A percentile compares a stretch with the other conserved stretches of the same genome.
Conservation (phyloP, 1,140 invertebrate species). For the Ostrea denselamellosa region DNA sequence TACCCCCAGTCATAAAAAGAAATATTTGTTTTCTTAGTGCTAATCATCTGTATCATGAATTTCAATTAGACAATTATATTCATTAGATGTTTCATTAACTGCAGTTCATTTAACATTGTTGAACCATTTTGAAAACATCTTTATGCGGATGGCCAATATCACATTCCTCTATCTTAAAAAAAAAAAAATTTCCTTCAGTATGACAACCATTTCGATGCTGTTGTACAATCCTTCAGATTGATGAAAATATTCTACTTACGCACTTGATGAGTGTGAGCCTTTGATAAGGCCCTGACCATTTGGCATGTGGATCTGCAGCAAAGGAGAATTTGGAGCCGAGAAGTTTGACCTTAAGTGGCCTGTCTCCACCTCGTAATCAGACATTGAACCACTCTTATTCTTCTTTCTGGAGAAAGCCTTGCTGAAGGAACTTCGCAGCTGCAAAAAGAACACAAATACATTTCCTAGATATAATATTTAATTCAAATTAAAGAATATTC, state of each 20-base stretch:
- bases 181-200: not conserved
- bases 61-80: not conserved
- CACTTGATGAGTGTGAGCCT: conserved; percentile 80
- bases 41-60: not conserved
- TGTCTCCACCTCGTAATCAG: conserved; percentile 82
- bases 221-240: not conserved
- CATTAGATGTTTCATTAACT: not conserved
- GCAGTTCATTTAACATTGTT: not conserved
- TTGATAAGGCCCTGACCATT: conserved; percentile 75
- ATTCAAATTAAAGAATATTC: too few relatives aligned
- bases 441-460: conserved; percentile 57
- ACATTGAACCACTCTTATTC: conserved; percentile 83
- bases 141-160: not conserved
- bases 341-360: conserved; percentile 76
- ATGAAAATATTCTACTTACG: conserved; percentile 75
- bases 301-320: conserved; percentile 72
- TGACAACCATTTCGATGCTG: not conserved
- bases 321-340: conserved; percentile 79
- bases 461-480: too few relatives aligned
- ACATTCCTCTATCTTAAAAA: not conserved
- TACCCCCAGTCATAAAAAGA: too few relatives aligned
- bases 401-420: conserved; percentile 94
- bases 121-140: not conserved
- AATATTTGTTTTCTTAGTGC: too few relatives aligned
- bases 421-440: conserved; percentile 96